phyloP scores from a whole-genome alignment of 2,888 invertebrate species.

The Gortyna flavago region DNA sequence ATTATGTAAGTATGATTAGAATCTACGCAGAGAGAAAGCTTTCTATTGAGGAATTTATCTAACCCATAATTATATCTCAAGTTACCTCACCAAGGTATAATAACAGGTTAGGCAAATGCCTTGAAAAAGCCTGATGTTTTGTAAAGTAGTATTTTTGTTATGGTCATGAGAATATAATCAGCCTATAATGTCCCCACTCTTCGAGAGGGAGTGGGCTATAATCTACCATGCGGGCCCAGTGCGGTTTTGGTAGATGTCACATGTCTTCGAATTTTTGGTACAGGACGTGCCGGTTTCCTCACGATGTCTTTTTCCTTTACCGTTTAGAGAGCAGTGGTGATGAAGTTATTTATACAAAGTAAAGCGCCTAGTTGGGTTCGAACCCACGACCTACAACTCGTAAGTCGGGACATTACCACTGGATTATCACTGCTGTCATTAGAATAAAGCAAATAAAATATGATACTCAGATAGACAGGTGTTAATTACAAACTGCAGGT shows the following conservation, averaged over 20 bases:
- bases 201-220: too few relatives aligned
- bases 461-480: not conserved
- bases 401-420: not conserved
- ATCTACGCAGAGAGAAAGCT: slow-evolving; percentile 13
- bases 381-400: not conserved
- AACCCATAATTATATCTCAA: slow-evolving; percentile 22
- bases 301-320: not conserved
- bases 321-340: not conserved
- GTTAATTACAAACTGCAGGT: slow-evolving; percentile 26
- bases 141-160: too few relatives aligned
- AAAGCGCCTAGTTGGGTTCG: not conserved
- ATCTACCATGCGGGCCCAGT: too few relatives aligned
- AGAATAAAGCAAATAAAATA: not conserved
- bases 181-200: too few relatives aligned
- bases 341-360: not conserved
- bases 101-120: not conserved
- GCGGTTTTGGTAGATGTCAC: too few relatives aligned
- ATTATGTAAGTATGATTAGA: slow-evolving; percentile 8
- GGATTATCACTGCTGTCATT: not conserved
- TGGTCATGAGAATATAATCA: too few relatives aligned
- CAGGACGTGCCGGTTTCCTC: not conserved
- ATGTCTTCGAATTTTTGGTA: not conserved
- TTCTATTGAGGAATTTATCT: slow-evolving; percentile 23
- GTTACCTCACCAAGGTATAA: slow-evolving; percentile 20
- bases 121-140: not conserved